Conservation (phyloP, 2,888 invertebrate species). For the Diarsia dahlii region DNA sequence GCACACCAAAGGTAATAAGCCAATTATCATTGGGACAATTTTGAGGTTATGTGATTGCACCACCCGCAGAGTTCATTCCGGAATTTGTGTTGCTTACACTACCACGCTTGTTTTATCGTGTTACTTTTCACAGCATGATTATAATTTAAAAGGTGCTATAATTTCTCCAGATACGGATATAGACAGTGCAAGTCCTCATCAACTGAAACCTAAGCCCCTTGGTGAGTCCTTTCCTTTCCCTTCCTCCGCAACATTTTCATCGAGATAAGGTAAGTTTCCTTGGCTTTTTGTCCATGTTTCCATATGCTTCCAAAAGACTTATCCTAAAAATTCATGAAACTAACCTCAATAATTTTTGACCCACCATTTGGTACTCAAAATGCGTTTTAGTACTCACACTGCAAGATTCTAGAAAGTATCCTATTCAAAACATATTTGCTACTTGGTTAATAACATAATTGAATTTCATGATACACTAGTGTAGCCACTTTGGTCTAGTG, state of each 20-base stretch:
- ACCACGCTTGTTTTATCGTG: not conserved
- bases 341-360: not conserved
- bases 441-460: not conserved
- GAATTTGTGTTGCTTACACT: not conserved
- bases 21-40: constrained; percentile 52
- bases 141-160: constrained; percentile 25
- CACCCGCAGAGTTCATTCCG: constrained; percentile 68
- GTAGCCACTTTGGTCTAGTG: not conserved
- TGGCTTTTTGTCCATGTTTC: not conserved
- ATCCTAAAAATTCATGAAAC: not conserved
- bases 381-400: not conserved
- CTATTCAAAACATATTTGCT: not conserved
- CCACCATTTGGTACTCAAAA: not conserved
- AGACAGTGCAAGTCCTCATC: constrained; percentile 59
- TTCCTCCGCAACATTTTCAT: constrained; percentile 24
- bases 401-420: not conserved
- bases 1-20: constrained; percentile 93
- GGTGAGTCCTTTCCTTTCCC: constrained; percentile 80
- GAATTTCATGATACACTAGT: not conserved
- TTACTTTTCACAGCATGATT: not conserved
- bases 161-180: constrained; percentile 77
- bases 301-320: not conserved
- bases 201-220: constrained; percentile 77
- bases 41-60: constrained; percentile 86
- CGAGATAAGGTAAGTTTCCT: constrained; percentile 25